Evolutionary conservation across 2,797 vertebrate species (phyloP), one percentile per base, ranked within the genome.

Genomic region (Thunnus albacares): DNA sequence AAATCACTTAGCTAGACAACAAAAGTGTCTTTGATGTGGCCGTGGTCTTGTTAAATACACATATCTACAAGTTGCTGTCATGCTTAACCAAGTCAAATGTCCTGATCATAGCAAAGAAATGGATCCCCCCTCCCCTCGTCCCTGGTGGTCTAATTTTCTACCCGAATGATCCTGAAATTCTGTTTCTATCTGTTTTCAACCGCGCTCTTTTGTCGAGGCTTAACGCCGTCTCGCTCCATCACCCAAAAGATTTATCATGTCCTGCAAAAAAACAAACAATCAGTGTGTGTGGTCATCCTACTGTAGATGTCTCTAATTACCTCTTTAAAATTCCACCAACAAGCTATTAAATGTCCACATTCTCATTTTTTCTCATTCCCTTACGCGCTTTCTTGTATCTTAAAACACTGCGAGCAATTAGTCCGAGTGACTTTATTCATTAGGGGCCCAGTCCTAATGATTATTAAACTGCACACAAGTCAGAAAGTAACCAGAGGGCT

Each of bases 401-500:
- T 80, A 81, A 94, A 94, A 94, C 92, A 89, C 92, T 86, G 92
- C 56, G 79, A 94, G 90, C 92, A 93, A 95, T 95, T 95, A 95
- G 92, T 90, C 91, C 90, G 64, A 94, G 93, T 92, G 94, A 94
- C 91, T 95, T 94, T 92, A 95, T 95, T 95, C 91, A 95, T 94
- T 94, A 93, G 85, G 86, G 88, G 81, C 83, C 80, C 76, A 35
- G 77, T 94, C 90, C 90, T 94, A 93, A 95, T 94, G 92, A 94
- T 93, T 94, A 95, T 94, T 94, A 94, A 94, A 95, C 90, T 92
- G 89, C 86, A 83, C 87, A 91, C 88, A 91, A 92, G 87, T 93
- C 88, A 90, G 90, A 87, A 75, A 87, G 90, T 90, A 92, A 94
- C 92, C 87, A 78, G 80, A 53, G 90, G 90, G 86, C 78, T 81